These are phyloP conservation scores for Aricia agestis DNA, from an alignment of 1,140 invertebrate species.

Conservation along the genomic window DNA sequence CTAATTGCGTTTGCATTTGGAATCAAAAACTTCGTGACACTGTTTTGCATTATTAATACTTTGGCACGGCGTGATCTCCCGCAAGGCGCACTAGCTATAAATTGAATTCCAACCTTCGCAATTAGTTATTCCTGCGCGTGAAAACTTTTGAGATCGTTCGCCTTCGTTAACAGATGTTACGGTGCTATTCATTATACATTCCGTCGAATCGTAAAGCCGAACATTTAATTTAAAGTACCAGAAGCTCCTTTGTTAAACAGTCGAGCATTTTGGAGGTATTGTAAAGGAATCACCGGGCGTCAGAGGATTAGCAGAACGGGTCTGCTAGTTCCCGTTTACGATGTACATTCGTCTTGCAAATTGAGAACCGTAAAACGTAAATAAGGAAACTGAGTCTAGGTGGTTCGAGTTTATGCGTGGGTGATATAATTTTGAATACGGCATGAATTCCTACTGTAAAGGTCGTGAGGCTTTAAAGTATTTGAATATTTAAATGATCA, in stretches of 20 bases:
- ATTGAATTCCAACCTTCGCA: slow-evolving; percentile 76
- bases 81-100: slow-evolving; percentile 70
- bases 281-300: slow-evolving; percentile 46
- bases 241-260: slow-evolving; percentile 68
- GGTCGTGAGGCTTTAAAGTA: background rate
- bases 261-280: slow-evolving; percentile 59
- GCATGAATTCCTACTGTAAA: background rate
- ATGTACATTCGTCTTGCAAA: slow-evolving; percentile 41
- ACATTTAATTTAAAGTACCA: slow-evolving; percentile 74
- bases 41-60: slow-evolving; percentile 77
- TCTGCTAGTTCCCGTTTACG: slow-evolving; percentile 45
- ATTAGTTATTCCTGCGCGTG: slow-evolving; percentile 76
- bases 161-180: slow-evolving; percentile 76
- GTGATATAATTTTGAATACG: slow-evolving; percentile 1
- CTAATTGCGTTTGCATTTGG: slow-evolving; percentile 72
- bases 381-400: slow-evolving; percentile 36
- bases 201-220: slow-evolving; percentile 74
- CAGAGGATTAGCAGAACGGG: slow-evolving; percentile 53
- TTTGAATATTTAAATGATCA: background rate
- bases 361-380: slow-evolving; percentile 40
- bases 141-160: slow-evolving; percentile 76
- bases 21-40: slow-evolving; percentile 76
- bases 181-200: slow-evolving; percentile 76
- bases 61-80: slow-evolving; percentile 69
- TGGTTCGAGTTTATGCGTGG: background rate